Evolutionary conservation across 2,888 invertebrate species (phyloP), one percentile per base, ranked within the genome.

Genomic region (Eueremaeus valkanovi): DNA sequence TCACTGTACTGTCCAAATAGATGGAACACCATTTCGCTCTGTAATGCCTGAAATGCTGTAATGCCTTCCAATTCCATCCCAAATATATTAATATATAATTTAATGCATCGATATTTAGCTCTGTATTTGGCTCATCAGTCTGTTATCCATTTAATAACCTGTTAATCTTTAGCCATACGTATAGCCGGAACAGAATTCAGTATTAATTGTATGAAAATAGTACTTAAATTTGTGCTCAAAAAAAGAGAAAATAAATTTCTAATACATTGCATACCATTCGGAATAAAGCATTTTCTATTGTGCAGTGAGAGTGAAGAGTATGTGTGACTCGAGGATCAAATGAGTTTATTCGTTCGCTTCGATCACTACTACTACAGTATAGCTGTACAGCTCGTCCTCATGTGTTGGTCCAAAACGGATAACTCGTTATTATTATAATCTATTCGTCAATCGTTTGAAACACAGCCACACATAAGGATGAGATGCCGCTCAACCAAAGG

Each of bases 1-100:
- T 9, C 45, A 70, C 70, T 68, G 70, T n/a, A 8, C 36, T 36
- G 68, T 51, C 51, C 55, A 73, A n/a, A 70, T 70, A 70, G 40
- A 73, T 73, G 73, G 40, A 58, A 58, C 58, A 73, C 73, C 73
- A 58, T 73, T 73, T 73, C 73, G 29, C 63, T 51, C 73, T 55
- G n/a, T n/a, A n/a, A n/a, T n/a, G n/a, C n/a, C n/a, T n/a, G n/a
- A n/a, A n/a, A n/a, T n/a, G n/a, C n/a, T n/a, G n/a, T n/a, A n/a
- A n/a, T 49, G 36, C 36, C 55, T 73, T 51, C 73, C 51, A 49
- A 58, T 73, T 73, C 33, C 70, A 70, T 70, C 70, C 70, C 70
- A 45, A n/a, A 42, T 42, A 70, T 42, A 40, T 68, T 9, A n/a
- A 40, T 24, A 68, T 36, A 21, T 36, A 42, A 16, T 42, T 66